Evolutionary conservation across 2,888 invertebrate species (phyloP), one percentile per base, ranked within the genome.

Genomic region (Heliconius hortense): DNA sequence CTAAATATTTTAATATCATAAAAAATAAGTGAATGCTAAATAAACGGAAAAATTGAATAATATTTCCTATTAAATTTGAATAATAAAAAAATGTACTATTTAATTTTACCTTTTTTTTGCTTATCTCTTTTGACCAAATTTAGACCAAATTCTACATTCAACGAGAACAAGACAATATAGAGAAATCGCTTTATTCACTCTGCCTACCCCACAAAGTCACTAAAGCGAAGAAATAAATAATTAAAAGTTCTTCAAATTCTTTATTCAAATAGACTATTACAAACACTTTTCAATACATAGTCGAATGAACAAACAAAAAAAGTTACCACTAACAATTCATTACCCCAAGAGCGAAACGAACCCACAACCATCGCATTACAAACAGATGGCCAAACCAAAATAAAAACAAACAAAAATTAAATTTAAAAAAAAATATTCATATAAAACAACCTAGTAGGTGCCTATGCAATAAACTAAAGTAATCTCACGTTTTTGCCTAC

Each of bases 401-500:
- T 28, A 31, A 53, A 8, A 7, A 35, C 31, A 56, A 56, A 39
- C 5, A 24, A 66, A 39, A 13, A 24, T 7, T 24, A 10, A n/a
- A 56, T 5, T 4, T 53, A 21, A 4, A 56, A 56, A 69, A 31
- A 56, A 69, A 35, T 56, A 24, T n/a, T 31, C 10, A 48, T 26
- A 48, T 15, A 56, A 31, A 31, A 53, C 21, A 68, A 18, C 48
- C 7, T 56, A 70, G 53, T 24, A 48, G 48, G 48, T 18, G 7
- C 48, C 48, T 18, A 68, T 28, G 43, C 43, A 56, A 62, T 60
- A 59, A 31, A 31, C 31, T 31, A 31, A 74, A 59, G 85, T 86
- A 76, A 85, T 89, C 87, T 88, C 78, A 79, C 71, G 74, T 73
- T 82, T 77, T 79, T 69, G 78, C 82, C 79, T 87, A 83, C 88